Conservation (phyloP, 2,888 invertebrate species). For the Pemphredon lugubris region DNA sequence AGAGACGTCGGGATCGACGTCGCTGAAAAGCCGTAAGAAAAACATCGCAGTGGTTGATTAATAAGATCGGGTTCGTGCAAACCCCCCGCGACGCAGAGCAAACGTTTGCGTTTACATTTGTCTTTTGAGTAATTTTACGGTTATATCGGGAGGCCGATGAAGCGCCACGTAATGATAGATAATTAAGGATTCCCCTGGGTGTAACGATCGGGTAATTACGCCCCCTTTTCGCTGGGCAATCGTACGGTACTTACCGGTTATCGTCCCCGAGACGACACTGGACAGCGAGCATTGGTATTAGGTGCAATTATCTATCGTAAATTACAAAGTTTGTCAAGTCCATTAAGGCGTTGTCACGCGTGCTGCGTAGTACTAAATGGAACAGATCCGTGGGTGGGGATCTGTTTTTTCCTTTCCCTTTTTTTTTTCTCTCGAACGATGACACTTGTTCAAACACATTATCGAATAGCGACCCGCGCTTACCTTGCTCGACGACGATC, state of each 20-base stretch:
- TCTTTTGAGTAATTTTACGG: neutral
- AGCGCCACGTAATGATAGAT: slow-evolving; percentile 1
- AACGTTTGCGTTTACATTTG: neutral
- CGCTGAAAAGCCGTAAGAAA: too few species aligned
- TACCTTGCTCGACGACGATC: slow-evolving; percentile 42
- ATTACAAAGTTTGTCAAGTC: slow-evolving; percentile 30
- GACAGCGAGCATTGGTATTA: slow-evolving; percentile 30
- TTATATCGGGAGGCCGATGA: neutral
- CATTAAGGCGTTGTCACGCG: slow-evolving; percentile 29
- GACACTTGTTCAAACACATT: slow-evolving; percentile 71
- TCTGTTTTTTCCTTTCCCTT: too few species aligned
- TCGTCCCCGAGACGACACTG: slow-evolving; percentile 37
- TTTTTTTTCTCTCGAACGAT: too few species aligned
- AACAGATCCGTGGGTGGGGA: slow-evolving; percentile 11
- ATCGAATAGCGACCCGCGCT: slow-evolving; percentile 42
- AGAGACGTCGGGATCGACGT: too few species aligned
- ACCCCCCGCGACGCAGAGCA: too few species aligned
- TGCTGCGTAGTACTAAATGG: neutral
- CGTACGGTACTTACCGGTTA: slow-evolving; percentile 5
- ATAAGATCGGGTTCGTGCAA: too few species aligned
- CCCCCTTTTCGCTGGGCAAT: neutral
- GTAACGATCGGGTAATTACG: slow-evolving; percentile 17
- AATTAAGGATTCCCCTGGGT: slow-evolving; percentile 7
- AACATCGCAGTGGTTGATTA: too few species aligned
- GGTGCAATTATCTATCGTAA: slow-evolving; percentile 52